Percentiles rank a stretch among this genome's conserved stretches.
These are phyloP conservation scores for Hipparchia semele DNA, from an alignment of 2,888 invertebrate species.

Conservation along the genomic window DNA sequence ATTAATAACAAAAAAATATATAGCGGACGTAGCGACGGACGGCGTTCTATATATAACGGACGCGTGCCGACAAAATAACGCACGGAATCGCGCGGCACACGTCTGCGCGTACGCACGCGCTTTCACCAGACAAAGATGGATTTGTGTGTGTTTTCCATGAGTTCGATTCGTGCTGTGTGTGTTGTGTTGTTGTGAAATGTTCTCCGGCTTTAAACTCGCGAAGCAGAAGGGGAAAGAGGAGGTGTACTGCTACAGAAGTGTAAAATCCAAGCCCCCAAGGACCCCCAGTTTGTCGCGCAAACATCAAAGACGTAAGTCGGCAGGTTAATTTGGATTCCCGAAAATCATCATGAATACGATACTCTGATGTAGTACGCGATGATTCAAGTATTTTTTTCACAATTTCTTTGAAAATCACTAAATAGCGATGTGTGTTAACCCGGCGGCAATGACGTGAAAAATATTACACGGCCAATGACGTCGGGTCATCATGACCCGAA, in stretches of 20 bases:
- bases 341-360: not conserved
- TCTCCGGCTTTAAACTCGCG: constrained; percentile 82
- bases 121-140: constrained; percentile 39
- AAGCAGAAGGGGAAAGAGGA: constrained; percentile 80
- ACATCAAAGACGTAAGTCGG: constrained; percentile 44
- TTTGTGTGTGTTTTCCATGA: constrained; percentile 35
- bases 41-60: constrained; percentile 68
- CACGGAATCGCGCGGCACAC: constrained; percentile 40
- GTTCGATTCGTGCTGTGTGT: constrained; percentile 41
- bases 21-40: constrained; percentile 69
- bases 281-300: constrained; percentile 65
- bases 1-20: constrained; percentile 51
- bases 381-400: not conserved
- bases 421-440: too few species aligned
- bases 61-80: constrained; percentile 73
- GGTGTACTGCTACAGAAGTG: constrained; percentile 74
- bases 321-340: not conserved
- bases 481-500: too few species aligned
- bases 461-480: too few species aligned
- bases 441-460: too few species aligned
- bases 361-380: not conserved
- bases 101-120: constrained; percentile 61
- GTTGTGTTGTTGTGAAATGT: constrained; percentile 66
- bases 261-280: constrained; percentile 82
- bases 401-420: too few species aligned